Evolutionary conservation across 2,113 vertebrate species (phyloP).

Genomic region (Anguilla rostrata): DNA sequence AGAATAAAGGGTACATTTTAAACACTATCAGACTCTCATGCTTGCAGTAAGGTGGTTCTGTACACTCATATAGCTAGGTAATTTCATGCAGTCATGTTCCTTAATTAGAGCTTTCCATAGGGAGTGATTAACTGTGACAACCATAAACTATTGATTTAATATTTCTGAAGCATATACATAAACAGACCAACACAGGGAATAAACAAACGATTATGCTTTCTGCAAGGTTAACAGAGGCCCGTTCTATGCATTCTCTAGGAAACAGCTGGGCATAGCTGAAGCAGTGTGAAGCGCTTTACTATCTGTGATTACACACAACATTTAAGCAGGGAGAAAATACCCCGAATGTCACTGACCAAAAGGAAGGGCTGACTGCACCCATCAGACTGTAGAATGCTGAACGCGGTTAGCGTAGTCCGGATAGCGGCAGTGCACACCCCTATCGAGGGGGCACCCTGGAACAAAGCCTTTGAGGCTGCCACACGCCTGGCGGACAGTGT

Average conservation of each 20-base stretch:
- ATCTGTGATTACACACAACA: not conserved
- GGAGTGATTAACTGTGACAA: not conserved
- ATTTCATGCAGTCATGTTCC: not conserved
- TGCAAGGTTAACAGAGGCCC: not conserved
- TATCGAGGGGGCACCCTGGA: not conserved
- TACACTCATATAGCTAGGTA: not conserved
- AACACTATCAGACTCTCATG: not conserved
- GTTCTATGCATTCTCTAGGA: not conserved
- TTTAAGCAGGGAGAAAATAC: not conserved
- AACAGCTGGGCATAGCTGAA: not conserved
- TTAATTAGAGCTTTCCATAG: not conserved
- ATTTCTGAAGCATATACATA: not conserved
- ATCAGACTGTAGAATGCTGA: not conserved
- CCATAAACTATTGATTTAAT: not conserved
- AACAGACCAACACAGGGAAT: not conserved
- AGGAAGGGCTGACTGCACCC: not conserved
- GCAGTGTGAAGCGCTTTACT: not conserved
- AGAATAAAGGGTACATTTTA: not conserved
- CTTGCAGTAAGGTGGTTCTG: slow-evolving; percentile 12
- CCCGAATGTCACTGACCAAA: not conserved
- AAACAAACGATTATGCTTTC: not conserved
- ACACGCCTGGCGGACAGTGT: not conserved
- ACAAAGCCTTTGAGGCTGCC: not conserved
- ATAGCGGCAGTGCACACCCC: not conserved
- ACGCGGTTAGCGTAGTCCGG: no score